Conservation (phyloP, 2,797 vertebrate genomes). For the Rhinoraja longicauda region DNA sequence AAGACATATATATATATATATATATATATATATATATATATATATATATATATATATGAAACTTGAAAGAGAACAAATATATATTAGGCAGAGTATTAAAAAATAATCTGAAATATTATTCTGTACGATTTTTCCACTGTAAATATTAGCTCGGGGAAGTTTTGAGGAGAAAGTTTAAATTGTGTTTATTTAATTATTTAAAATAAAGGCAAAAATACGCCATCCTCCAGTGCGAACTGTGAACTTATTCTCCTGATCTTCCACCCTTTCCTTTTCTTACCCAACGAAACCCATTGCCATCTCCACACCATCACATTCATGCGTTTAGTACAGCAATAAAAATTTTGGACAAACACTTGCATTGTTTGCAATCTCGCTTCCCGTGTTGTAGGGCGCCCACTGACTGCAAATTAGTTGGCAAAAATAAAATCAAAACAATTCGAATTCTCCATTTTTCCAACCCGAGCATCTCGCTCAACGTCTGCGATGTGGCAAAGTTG, state of each 20-base stretch:
- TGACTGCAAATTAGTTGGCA: neutral
- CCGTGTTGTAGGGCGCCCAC: neutral
- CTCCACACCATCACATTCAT: neutral
- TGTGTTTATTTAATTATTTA: neutral
- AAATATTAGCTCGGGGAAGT: neutral
- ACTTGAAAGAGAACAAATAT: neutral
- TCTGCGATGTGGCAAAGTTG: neutral
- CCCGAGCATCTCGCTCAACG: neutral
- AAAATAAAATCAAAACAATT: neutral
- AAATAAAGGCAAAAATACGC: neutral
- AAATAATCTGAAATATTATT: neutral
- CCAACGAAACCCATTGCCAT: neutral
- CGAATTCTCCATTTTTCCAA: neutral
- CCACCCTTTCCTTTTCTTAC: neutral
- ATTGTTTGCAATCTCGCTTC: neutral
- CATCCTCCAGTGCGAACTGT: neutral
- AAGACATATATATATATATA: neutral
- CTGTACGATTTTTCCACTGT: neutral
- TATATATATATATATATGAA: neutral
- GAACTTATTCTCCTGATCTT: constrained; percentile 11
- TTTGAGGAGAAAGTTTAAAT: neutral
- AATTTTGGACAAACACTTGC: neutral
- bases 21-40: neutral
- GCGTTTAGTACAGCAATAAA: neutral
- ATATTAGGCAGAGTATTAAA: neutral